Conservation (phyloP, 2,888 invertebrate genomes). For the Biston stratarius region DNA sequence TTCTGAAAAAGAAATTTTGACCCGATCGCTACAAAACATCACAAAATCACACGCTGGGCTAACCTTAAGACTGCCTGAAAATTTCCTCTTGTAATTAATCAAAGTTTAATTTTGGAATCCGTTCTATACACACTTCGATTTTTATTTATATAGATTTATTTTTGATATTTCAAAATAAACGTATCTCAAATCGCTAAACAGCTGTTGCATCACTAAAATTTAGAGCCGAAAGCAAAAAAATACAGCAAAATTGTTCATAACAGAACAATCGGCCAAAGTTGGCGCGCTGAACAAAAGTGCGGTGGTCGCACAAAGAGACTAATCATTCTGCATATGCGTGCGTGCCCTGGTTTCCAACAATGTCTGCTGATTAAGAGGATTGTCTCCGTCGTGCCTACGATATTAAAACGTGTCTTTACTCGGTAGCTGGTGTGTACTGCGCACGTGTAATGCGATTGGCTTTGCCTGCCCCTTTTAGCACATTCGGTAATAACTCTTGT, state of each 20-base stretch:
- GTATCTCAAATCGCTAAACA: not conserved
- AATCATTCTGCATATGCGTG: conserved; percentile 80
- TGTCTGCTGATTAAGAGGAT: conserved; percentile 86
- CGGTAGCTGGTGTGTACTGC: conserved; percentile 8
- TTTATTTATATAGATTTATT: no score
- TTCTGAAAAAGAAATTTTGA: no score
- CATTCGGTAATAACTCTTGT: no score
- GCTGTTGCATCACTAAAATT: conserved; percentile 20
- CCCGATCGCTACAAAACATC: no score
- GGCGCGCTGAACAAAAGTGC: conserved; percentile 70
- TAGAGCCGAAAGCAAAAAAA: conserved; percentile 34
- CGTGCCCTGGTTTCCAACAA: conserved; percentile 84
- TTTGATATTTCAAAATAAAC: no score
- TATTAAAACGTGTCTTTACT: conserved; percentile 82
- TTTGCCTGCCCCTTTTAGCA: no score
- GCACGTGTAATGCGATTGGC: no score
- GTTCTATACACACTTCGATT: no score
- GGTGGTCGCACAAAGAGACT: conserved; percentile 69
- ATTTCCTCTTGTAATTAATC: no score
- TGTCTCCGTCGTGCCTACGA: conserved; percentile 82
- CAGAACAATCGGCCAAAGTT: conserved; percentile 54
- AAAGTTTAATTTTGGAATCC: no score
- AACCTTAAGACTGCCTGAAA: no score
- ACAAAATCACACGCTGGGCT: no score
- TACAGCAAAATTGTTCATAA: conserved; percentile 56